Evolutionary conservation across 2,888 invertebrate genomes (phyloP).

Genomic region (Drymonia ruficornis): DNA sequence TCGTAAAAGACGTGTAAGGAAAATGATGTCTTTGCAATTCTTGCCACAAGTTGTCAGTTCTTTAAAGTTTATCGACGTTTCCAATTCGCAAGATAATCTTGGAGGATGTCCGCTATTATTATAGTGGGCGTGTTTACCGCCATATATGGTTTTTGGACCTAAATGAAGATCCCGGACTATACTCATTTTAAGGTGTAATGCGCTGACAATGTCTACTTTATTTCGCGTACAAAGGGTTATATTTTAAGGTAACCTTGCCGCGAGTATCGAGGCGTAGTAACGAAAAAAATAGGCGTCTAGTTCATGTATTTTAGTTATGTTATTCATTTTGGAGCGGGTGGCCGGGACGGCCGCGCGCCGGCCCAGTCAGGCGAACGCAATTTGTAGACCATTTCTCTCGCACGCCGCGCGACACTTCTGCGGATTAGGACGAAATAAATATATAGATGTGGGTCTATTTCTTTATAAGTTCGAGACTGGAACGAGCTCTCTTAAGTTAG

Average conservation of each 20-base stretch:
- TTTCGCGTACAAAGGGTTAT: constrained; percentile 14
- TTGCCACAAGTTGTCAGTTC: not conserved
- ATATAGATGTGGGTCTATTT: constrained; percentile 42
- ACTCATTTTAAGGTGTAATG: not conserved
- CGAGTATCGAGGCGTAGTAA: constrained; percentile 22
- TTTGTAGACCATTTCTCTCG: constrained; percentile 76
- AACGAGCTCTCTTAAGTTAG: not conserved
- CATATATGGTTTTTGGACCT: too few species aligned
- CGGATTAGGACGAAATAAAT: constrained; percentile 60
- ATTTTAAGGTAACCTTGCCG: constrained; percentile 18
- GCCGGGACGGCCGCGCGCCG: constrained; percentile 39
- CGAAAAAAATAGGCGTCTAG: constrained; percentile 18
- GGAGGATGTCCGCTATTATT: too few species aligned
- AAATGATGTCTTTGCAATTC: not conserved
- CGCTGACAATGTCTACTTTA: constrained; percentile 16
- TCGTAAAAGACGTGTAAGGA: not conserved
- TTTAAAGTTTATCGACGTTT: not conserved
- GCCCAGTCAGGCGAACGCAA: constrained; percentile 66
- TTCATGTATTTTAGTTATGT: constrained; percentile 32
- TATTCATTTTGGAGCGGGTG: constrained; percentile 40
- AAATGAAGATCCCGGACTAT: too few species aligned
- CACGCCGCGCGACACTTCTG: constrained; percentile 64
- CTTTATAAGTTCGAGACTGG: not conserved
- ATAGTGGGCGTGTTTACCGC: too few species aligned
- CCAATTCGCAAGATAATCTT: too few species aligned